Evolutionary conservation across 64 coral and sea anemone genomes (phyloP).

Genomic region (Trachythela sp.): DNA sequence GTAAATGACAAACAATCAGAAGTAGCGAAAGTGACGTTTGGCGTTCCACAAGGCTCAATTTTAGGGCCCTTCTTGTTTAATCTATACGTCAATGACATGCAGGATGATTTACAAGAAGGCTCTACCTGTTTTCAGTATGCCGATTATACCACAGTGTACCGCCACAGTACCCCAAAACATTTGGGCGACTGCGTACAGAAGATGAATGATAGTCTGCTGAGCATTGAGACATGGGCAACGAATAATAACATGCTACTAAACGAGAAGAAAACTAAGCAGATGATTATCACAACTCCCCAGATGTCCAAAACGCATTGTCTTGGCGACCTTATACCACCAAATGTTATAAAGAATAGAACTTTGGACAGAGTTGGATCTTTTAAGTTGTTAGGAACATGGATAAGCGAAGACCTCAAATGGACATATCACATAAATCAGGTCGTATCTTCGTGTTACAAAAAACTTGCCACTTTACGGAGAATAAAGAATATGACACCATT

Average conservation of each 20-base stretch:
- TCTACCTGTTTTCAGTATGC: background rate
- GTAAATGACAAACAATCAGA: background rate
- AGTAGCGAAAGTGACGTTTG: background rate
- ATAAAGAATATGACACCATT: too few relatives aligned
- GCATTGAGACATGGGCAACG: background rate
- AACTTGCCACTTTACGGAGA: too few relatives aligned
- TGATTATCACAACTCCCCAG: background rate
- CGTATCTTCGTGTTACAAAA: too few relatives aligned
- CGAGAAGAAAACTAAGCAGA: background rate
- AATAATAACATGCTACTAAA: background rate
- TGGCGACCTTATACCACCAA: background rate
- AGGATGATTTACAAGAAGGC: background rate
- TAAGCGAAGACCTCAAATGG: background rate
- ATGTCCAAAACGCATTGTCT: background rate
- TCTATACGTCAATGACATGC: background rate
- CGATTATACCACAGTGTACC: slow-evolving; percentile 6
- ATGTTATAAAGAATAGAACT: background rate
- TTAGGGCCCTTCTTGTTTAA: background rate
- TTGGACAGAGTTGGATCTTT: background rate
- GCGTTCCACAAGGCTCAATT: background rate
- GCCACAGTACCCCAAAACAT: background rate
- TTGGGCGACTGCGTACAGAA: too few relatives aligned
- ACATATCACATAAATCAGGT: background rate
- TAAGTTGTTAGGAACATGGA: background rate
- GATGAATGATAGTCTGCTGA: background rate